These are phyloP conservation scores for Corvus moneduloides DNA, from an alignment of 2,113 vertebrate species.

Conservation along the genomic window DNA sequence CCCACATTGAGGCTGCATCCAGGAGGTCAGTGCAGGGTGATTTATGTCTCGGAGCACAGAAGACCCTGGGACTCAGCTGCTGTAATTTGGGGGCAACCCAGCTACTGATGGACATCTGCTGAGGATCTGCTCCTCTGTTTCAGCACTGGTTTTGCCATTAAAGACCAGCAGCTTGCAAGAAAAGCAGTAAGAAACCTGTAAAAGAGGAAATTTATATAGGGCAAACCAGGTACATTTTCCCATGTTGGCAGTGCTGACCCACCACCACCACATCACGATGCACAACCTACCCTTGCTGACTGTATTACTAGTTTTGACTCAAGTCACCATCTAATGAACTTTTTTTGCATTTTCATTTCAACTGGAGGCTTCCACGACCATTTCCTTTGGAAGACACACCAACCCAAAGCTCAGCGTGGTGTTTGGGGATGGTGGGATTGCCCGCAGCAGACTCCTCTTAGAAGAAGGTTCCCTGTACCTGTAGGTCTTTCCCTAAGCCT, in stretches of 20 bases:
- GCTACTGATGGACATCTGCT: not conserved
- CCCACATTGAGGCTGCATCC: not conserved
- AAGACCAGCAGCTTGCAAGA: not conserved
- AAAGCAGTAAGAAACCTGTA: not conserved
- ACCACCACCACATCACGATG: not conserved
- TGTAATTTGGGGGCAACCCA: not conserved
- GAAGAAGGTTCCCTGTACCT: not conserved
- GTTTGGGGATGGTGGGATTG: not conserved
- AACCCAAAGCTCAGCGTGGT: accelerated
- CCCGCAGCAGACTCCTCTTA: not conserved
- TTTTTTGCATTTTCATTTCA: not conserved
- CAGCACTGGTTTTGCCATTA: not conserved
- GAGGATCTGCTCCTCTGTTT: not conserved
- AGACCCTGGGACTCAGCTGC: slow-evolving; percentile 14
- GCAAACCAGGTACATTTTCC: not conserved
- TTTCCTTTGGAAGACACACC: not conserved
- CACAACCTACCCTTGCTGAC: not conserved
- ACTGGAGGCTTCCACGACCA: not conserved
- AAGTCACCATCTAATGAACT: not conserved
- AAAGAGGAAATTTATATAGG: not conserved
- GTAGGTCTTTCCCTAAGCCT: not conserved
- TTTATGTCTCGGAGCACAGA: not conserved
- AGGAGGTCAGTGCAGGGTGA: not conserved
- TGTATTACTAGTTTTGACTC: not conserved
- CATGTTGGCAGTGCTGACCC: not conserved